Conservation (phyloP, 2,113 vertebrate species). For the Pachycephala philippinensis region DNA sequence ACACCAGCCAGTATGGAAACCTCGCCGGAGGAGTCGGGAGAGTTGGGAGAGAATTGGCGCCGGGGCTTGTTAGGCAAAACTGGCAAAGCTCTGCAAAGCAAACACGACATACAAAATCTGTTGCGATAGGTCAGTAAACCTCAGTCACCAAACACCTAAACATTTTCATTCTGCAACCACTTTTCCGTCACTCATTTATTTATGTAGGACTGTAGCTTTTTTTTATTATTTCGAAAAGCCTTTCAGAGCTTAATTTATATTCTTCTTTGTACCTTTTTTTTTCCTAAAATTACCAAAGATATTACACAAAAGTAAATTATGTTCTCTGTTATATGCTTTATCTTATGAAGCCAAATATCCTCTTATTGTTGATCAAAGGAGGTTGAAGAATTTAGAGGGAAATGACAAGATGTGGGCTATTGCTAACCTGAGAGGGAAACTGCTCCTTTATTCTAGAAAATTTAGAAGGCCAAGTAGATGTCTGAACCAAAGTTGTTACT, state of each 20-base stretch:
- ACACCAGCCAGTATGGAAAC: constrained; percentile 56
- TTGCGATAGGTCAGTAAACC: constrained; percentile 50
- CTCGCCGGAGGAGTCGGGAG: neutral
- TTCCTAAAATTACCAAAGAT: constrained; percentile 98
- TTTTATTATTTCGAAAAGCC: constrained; percentile 67
- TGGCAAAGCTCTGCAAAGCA: constrained; percentile 42
- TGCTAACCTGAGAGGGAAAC: constrained; percentile 74
- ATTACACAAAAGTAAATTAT: constrained; percentile 88
- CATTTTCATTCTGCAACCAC: constrained; percentile 74
- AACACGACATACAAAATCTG: neutral
- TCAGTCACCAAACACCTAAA: constrained; percentile 63
- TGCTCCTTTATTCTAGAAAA: constrained; percentile 74
- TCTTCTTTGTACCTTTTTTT: constrained; percentile 77
- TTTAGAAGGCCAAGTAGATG: constrained; percentile 73
- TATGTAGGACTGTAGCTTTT: constrained; percentile 81
- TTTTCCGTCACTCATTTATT: constrained; percentile 79
- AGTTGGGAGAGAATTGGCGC: neutral
- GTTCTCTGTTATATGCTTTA: constrained; percentile 97
- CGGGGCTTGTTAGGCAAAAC: constrained; percentile 41
- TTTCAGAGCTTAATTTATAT: constrained; percentile 82
- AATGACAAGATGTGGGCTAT: constrained; percentile 72
- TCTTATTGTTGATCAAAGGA: constrained; percentile 85
- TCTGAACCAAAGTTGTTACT: constrained; percentile 88
- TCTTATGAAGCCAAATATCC: constrained; percentile 96
- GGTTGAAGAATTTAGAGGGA: constrained; percentile 78